Evolutionary conservation across 1,140 invertebrate genomes (phyloP).

Genomic region (Melanaphis sacchari): DNA sequence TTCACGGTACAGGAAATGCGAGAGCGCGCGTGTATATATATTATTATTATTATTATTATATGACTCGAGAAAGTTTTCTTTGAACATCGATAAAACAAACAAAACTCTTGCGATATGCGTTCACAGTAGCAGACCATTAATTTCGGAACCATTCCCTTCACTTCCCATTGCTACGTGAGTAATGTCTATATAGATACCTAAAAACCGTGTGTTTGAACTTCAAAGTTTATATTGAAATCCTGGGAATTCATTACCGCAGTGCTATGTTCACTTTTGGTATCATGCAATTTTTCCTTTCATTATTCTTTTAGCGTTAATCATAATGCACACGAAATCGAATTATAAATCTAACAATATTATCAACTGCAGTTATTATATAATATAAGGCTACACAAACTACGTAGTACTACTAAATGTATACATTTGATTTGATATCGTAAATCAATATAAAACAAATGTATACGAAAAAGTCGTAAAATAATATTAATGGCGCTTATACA

Average conservation of each 20-base stretch:
- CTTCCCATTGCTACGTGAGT: not conserved
- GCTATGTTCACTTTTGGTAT: not conserved
- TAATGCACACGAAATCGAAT: not conserved
- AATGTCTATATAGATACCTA: not conserved
- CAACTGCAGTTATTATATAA: not conserved
- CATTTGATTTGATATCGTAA: not conserved
- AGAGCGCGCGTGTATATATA: not conserved
- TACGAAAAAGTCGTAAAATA: not conserved
- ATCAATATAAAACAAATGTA: not conserved
- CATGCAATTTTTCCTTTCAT: not conserved
- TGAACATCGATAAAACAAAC: conserved; percentile 32
- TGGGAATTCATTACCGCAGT: not conserved
- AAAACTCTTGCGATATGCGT: not conserved
- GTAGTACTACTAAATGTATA: not conserved
- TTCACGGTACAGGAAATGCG: not conserved
- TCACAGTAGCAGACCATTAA: not conserved
- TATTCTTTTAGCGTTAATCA: not conserved
- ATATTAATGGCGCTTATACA: not conserved
- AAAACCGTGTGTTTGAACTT: conserved; percentile 7
- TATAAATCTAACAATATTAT: not conserved
- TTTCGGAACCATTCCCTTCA: not conserved
- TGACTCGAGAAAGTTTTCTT: conserved; percentile 18
- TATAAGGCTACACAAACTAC: too few species aligned
- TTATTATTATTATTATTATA: not conserved
- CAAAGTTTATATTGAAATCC: conserved; percentile 6